These are phyloP conservation scores for Zoroaster sp. DNA, from an alignment of 53 echinoderm and acorn worm genomes.

Conservation along the genomic window DNA sequence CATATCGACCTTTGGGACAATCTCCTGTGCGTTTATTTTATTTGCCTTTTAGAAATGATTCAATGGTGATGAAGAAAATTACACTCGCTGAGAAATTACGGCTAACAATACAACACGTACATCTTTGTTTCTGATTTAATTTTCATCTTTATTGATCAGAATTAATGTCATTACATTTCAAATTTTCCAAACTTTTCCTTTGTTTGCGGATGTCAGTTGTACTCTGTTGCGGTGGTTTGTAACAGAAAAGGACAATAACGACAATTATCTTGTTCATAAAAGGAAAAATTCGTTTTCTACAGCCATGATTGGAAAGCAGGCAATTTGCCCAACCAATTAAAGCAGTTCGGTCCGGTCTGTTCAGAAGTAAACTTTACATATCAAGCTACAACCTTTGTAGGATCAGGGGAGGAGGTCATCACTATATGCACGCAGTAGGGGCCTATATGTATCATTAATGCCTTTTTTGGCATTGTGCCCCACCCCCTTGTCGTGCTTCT, in stretches of 20 bases:
- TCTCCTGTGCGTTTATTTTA: not conserved
- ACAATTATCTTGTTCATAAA: not conserved
- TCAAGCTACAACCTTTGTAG: too few relatives aligned
- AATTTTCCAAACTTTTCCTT: not conserved
- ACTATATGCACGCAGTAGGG: too few relatives aligned
- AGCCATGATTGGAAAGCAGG: not conserved
- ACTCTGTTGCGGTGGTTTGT: conserved; percentile 11
- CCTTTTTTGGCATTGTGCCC: too few relatives aligned
- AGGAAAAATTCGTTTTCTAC: not conserved
- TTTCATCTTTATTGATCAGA: conserved; percentile 33
- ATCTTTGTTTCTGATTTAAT: conserved; percentile 15
- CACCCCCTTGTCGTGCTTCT: too few relatives aligned
- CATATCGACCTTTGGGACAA: not conserved
- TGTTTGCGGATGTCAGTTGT: not conserved
- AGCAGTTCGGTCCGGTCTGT: not conserved
- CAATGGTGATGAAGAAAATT: not conserved
- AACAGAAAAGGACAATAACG: conserved; percentile 35
- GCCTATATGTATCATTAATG: too few relatives aligned
- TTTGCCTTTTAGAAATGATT: conserved; percentile 5
- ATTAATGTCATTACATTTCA: conserved; percentile 31
- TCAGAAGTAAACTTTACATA: too few relatives aligned
- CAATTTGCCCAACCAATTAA: not conserved
- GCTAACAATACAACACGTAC: not conserved
- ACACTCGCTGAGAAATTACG: not conserved
- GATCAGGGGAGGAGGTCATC: too few relatives aligned